Base-by-base conservation (phyloP, 2,888 invertebrate species). In the Aphidius colemani region DNA sequence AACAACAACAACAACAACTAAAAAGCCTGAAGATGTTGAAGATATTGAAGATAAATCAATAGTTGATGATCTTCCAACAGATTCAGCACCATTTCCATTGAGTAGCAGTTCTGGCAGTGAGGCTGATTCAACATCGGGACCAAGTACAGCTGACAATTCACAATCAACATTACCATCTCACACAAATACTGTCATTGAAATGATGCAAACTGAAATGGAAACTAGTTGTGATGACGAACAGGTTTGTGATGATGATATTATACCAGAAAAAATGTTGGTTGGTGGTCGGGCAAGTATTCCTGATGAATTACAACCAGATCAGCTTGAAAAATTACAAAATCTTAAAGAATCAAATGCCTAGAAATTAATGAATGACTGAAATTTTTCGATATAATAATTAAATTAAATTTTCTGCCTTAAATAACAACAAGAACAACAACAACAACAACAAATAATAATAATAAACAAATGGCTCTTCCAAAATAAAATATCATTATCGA, bases 341-440 rank as follows among this genome's bases (percentile, higher is more conserved):
- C 87, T 95, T 66, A 95, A 95, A 83, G 95, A 95, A 84, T 95
- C 95, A 67, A 94, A 94, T 83, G 95, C 95, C 85, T 95, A 92
- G 84, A 78, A 78, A 73, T 79, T 79, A 78, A 78, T 74, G 70
- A 73, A 75, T 80, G 81, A 80, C 80, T 78, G 77, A 75, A 72
- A 75, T 30, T 30, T 30, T 5, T 30, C 5, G 30, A 30, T 30
- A 30, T 30, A 2, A 30, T 30, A 2, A 30, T 69, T 69, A 69
- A 53, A 67, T 68, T 18, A 18, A 18, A 59, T 74, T 72, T 74
- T 74, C 74, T 74, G 77, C 77, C 77, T 76, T 79, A 74, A 72
- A 72, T 58, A 73, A 74, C 66, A 79, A 78, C 30, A 30, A 30
- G 2, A 18, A 18, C 13, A 18, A 2, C 13, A 18, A 18, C 13